phyloP scores from a whole-genome alignment of 2,888 invertebrate species.

The Pyrrhia umbra region DNA sequence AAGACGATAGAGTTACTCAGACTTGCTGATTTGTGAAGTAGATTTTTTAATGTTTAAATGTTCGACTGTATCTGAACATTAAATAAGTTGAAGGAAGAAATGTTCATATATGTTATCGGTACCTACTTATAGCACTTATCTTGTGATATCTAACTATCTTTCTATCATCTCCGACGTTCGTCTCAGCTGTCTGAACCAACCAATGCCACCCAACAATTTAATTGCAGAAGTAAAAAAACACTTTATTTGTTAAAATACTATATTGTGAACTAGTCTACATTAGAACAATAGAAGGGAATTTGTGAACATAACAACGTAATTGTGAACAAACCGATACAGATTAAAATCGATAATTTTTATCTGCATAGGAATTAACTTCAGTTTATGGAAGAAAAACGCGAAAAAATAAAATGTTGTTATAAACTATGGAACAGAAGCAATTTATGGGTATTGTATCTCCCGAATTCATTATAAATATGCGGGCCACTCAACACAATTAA shows the following conservation, averaged over 20 bases:
- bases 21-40: background rate
- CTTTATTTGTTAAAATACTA: background rate
- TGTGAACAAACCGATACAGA: background rate
- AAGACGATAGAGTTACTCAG: background rate
- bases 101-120: conserved; percentile 17
- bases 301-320: background rate
- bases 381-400: conserved; percentile 15
- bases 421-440: conserved; percentile 30
- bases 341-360: background rate
- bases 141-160: conserved; percentile 24
- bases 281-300: background rate
- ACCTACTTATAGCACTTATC: conserved; percentile 18
- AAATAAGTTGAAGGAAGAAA: conserved; percentile 12
- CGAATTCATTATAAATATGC: conserved; percentile 22
- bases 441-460: conserved; percentile 34
- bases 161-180: conserved; percentile 30
- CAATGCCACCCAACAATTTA: background rate
- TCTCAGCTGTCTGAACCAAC: conserved; percentile 33
- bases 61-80: background rate
- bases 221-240: conserved; percentile 27
- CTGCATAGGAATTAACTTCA: background rate
- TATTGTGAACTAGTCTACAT: background rate
- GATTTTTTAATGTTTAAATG: too few relatives aligned
- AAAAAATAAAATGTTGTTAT: conserved; percentile 16
- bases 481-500: conserved; percentile 40